Conservation (phyloP, 2,888 invertebrate species). For the Aspidiotus rigidus region DNA sequence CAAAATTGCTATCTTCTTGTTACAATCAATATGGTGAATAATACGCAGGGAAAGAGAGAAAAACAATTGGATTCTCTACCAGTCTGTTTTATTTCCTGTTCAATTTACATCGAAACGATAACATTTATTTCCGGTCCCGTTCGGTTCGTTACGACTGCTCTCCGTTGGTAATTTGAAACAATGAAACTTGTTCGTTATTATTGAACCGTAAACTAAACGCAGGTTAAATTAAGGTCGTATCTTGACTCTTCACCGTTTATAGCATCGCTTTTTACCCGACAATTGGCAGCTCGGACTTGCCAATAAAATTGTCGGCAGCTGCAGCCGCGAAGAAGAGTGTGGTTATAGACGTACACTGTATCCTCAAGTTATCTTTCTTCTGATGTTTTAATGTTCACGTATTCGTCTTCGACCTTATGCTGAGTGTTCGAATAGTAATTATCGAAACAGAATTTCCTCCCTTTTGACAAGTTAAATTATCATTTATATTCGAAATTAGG, state of each 20-base stretch:
- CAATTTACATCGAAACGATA: constrained; percentile 33
- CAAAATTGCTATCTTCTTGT: constrained; percentile 31
- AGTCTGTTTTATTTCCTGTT: constrained; percentile 32
- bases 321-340: background rate
- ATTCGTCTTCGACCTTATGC: too few species aligned
- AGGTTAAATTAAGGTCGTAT: constrained; percentile 33
- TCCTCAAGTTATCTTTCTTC: too few species aligned
- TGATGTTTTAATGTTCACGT: too few species aligned
- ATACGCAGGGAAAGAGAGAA: constrained; percentile 6
- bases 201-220: constrained; percentile 31
- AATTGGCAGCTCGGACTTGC: constrained; percentile 4
- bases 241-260: constrained; percentile 18
- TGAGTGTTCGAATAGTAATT: too few species aligned
- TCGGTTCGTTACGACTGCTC: constrained; percentile 24
- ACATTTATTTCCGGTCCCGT: constrained; percentile 32
- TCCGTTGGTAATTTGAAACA: constrained; percentile 32
- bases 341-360: too few species aligned
- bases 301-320: background rate
- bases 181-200: constrained; percentile 33
- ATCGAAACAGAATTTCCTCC: too few species aligned
- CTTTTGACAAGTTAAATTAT: too few species aligned
- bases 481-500: too few species aligned
- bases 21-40: constrained; percentile 29
- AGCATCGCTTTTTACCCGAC: constrained; percentile 20
- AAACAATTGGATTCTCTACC: constrained; percentile 31